These are phyloP conservation scores for Anastrepha obliqua DNA, from an alignment of 1,140 invertebrate genomes.

Conservation along the genomic window DNA sequence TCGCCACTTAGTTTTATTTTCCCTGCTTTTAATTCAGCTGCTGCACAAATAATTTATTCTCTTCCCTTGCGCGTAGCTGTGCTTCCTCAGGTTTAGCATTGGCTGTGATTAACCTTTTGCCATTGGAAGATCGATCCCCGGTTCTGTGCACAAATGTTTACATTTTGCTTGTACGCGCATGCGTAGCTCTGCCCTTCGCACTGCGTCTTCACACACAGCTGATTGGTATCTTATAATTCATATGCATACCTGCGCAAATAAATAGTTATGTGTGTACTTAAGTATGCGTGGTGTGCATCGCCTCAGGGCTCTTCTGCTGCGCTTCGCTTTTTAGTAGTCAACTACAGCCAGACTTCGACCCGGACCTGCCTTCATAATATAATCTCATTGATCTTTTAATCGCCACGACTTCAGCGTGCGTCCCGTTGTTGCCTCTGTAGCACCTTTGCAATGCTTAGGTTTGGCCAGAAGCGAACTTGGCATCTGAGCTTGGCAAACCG, in stretches of 20 bases:
- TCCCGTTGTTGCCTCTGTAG: neutral
- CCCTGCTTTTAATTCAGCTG: neutral
- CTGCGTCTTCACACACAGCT: neutral
- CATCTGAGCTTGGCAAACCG: too few species aligned
- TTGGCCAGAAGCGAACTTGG: too few species aligned
- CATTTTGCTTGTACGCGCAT: conserved; percentile 42
- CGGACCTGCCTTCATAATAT: conserved; percentile 28
- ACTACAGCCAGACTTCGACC: neutral
- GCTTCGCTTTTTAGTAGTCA: neutral
- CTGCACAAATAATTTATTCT: neutral
- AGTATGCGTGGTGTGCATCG: neutral
- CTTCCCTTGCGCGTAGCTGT: neutral
- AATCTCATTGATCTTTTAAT: conserved; percentile 44
- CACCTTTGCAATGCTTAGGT: neutral
- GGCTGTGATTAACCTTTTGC: conserved; percentile 15
- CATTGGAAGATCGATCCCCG: neutral
- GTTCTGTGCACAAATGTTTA: conserved; percentile 1
- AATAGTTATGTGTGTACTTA: conserved; percentile 15
- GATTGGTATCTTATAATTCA: conserved; percentile 44
- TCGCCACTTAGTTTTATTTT: neutral
- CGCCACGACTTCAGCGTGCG: neutral
- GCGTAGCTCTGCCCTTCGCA: conserved; percentile 11
- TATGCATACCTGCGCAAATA: conserved; percentile 39
- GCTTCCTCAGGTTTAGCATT: neutral
- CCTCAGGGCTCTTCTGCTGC: conserved; percentile 3